phyloP scores from a whole-genome alignment of 2,888 invertebrate genomes.

The Eristalis pertinax region DNA sequence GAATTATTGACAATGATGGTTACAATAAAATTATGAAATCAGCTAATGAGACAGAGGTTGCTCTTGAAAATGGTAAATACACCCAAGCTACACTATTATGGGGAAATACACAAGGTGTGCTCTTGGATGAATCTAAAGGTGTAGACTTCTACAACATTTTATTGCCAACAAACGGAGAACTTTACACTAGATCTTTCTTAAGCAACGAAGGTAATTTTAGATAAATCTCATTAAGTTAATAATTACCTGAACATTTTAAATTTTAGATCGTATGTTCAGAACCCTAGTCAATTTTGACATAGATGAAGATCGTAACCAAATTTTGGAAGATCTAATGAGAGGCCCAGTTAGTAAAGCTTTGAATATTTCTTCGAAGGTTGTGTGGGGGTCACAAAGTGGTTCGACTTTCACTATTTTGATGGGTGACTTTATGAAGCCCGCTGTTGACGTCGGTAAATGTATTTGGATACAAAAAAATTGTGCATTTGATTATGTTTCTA shows the following conservation, averaged over 20 bases:
- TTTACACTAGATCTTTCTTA: constrained; percentile 74
- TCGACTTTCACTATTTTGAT: constrained; percentile 84
- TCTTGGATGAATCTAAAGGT: constrained; percentile 84
- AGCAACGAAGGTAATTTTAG: constrained; percentile 48
- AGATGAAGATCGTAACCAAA: constrained; percentile 76
- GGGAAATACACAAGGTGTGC: constrained; percentile 85
- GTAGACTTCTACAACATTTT: constrained; percentile 93
- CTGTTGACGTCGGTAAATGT: constrained; percentile 84
- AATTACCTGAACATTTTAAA: not conserved
- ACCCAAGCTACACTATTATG: constrained; percentile 85
- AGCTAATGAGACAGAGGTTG: constrained; percentile 83
- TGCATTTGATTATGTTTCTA: not conserved
- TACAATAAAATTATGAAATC: constrained; percentile 83
- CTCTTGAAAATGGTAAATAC: constrained; percentile 84
- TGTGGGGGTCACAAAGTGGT: constrained; percentile 85
- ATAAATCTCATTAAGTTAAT: not conserved
- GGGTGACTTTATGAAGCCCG: constrained; percentile 92
- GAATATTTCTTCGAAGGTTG: constrained; percentile 84
- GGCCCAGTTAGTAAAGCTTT: constrained; percentile 86
- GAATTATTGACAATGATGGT: constrained; percentile 87
- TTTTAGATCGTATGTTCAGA: constrained; percentile 76
- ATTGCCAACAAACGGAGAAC: constrained; percentile 75
- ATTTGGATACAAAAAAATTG: not conserved
- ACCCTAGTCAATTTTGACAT: constrained; percentile 78
- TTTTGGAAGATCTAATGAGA: constrained; percentile 86